phyloP scores from a whole-genome alignment of 1,140 invertebrate species.

The Eciton burchellii region DNA sequence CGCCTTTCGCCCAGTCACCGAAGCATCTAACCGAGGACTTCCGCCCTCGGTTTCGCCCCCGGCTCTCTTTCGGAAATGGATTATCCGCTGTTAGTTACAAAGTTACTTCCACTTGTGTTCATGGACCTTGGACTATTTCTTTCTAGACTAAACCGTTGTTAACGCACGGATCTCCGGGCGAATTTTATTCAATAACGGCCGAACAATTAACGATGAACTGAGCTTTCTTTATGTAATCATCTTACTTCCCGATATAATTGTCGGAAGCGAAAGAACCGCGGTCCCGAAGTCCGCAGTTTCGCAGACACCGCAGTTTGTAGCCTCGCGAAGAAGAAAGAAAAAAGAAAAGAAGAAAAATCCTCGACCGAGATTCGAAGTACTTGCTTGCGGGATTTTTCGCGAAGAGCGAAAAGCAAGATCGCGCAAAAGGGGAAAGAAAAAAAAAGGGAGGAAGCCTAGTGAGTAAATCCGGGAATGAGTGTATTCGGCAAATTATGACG shows the following conservation, averaged over 20 bases:
- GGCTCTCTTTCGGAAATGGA: conserved; percentile 49
- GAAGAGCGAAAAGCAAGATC: conserved; percentile 24
- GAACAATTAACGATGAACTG: too few relatives aligned
- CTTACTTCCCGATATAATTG: too few relatives aligned
- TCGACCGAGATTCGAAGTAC: conserved; percentile 31
- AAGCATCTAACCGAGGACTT: conserved; percentile 47
- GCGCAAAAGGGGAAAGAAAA: conserved; percentile 19
- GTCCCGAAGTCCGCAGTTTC: neutral
- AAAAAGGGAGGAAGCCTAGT: too few relatives aligned
- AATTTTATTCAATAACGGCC: neutral
- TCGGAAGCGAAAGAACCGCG: too few relatives aligned
- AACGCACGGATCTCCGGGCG: neutral
- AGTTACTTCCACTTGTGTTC: conserved; percentile 36
- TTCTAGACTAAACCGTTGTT: conserved; percentile 12
- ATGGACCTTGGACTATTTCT: conserved; percentile 25
- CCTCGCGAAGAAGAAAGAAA: too few relatives aligned
- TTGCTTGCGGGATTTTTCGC: conserved; percentile 36
- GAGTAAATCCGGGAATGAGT: conserved; percentile 46
- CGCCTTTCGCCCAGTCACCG: conserved; percentile 47
- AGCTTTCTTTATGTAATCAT: too few relatives aligned
- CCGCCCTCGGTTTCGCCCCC: too few relatives aligned
- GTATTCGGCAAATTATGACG: conserved; percentile 63
- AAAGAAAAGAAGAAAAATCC: too few relatives aligned
- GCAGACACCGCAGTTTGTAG: too few relatives aligned
- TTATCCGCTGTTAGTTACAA: conserved; percentile 58